These are phyloP conservation scores for Pheosia tremula DNA, from an alignment of 2,888 invertebrate species.

Conservation along the genomic window DNA sequence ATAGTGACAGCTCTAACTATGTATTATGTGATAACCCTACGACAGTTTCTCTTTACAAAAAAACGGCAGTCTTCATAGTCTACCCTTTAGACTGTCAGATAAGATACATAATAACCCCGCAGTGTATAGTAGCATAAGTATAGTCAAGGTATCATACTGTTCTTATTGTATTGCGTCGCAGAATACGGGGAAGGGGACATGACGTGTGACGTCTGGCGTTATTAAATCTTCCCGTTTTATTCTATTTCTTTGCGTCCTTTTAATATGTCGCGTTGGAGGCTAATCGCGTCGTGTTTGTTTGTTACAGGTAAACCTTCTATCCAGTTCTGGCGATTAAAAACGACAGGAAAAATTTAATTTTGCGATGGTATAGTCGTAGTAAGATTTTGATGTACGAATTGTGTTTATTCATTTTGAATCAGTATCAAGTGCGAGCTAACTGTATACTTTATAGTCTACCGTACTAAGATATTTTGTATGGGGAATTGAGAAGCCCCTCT, in stretches of 20 bases:
- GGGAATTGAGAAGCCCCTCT: too few relatives aligned
- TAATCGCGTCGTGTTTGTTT: constrained; percentile 23
- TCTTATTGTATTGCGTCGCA: neutral
- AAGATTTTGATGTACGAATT: neutral
- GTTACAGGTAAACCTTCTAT: constrained; percentile 3
- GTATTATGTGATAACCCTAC: too few relatives aligned
- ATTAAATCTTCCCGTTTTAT: constrained; percentile 38
- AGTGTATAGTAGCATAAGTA: too few relatives aligned
- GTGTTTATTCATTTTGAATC: too few relatives aligned
- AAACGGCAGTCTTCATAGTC: too few relatives aligned
- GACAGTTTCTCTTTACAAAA: too few relatives aligned
- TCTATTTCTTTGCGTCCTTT: constrained; percentile 21
- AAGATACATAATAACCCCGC: too few relatives aligned
- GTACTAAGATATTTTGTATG: too few relatives aligned
- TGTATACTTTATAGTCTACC: too few relatives aligned
- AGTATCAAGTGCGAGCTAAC: too few relatives aligned
- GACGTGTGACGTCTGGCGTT: constrained; percentile 37
- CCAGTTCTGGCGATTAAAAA: neutral
- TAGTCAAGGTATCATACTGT: neutral
- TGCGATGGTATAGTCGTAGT: neutral
- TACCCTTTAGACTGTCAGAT: too few relatives aligned
- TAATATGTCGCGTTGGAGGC: constrained; percentile 16
- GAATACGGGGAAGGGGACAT: neutral
- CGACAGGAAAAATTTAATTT: neutral
- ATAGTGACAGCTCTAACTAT: too few relatives aligned